Base-by-base conservation (phyloP, 2,113 vertebrate species). In the Puma concolor region DNA sequence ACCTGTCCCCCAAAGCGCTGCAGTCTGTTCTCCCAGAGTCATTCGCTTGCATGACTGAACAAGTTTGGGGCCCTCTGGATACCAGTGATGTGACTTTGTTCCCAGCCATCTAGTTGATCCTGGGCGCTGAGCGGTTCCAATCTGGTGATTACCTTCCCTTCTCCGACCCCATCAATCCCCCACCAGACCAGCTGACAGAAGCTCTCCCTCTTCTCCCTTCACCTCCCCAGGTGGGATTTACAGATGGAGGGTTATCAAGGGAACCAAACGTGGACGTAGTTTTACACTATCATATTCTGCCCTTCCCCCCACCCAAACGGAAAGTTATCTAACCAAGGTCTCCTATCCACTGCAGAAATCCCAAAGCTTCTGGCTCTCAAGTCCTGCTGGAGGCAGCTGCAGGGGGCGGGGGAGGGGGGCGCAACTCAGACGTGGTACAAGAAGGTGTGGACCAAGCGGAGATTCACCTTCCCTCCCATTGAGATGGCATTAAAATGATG, bases 221-320 rank as follows among this genome's bases (percentile, higher is more conserved):
- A 60, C 60, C 54, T 89, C 91, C 71, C 76, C 76, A 81, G 64
- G 66, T 69, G 10, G 77, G 72, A 72, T 36, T 82, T 76, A 82
- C 60, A 88, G 69, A 63, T 33, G 67, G 81, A 96, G 57, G 84
- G 89, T 95, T 95, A 36, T 86, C 66, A 77, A 66, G 79, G 97
- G 85, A 96, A 93, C 95, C 15, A 1, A 38, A 82, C 1, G 33
- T 33, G 72, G 29, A 9, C 19, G 44, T 52, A 82, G 52, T 84
- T 91, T 80, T 16, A 79, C 38, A 48, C 21, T 33, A 48, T 44
- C 48, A 5, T 19, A 1, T 60, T 84, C 81, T 85, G 2, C 2
- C 36, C 15, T 44, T 33, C 25, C 63, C 33, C 44, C n/a, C 1
- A 5, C 52, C 57, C 50, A 54, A 31, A 29, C 31, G 66, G 63